These are phyloP conservation scores for Ataeniobius toweri DNA, from an alignment of 2,797 vertebrate species.

Conservation along the genomic window DNA sequence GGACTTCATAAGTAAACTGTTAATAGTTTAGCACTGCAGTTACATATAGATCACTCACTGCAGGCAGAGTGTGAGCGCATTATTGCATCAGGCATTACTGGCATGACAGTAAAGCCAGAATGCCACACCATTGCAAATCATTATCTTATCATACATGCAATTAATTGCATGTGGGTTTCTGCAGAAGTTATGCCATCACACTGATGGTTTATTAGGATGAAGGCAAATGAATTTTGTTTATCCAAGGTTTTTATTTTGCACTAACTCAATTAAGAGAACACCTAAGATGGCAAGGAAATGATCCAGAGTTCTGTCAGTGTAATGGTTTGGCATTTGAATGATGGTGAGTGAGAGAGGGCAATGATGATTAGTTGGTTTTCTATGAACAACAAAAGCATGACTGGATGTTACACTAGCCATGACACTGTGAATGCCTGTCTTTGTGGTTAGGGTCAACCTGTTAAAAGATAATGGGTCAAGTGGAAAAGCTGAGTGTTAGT, in stretches of 20 bases:
- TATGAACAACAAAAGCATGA: constrained; percentile 56
- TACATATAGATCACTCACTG: constrained; percentile 32
- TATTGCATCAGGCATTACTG: constrained; percentile 26
- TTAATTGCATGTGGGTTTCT: constrained; percentile 38
- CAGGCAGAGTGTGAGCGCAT: constrained; percentile 18
- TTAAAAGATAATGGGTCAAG: constrained; percentile 49
- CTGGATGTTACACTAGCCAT: constrained; percentile 55
- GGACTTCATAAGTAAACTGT: constrained; percentile 35
- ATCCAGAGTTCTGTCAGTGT: constrained; percentile 80
- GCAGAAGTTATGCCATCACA: constrained; percentile 40
- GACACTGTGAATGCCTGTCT: constrained; percentile 49
- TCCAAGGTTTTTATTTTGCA: constrained; percentile 34
- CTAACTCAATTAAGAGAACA: constrained; percentile 50
- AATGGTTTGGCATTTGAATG: constrained; percentile 77
- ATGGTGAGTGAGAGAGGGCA: constrained; percentile 66
- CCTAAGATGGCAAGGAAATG: constrained; percentile 59
- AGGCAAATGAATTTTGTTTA: constrained; percentile 25
- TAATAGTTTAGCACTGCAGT: constrained; percentile 41
- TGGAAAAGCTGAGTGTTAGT: constrained; percentile 54
- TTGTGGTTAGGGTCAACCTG: constrained; percentile 46
- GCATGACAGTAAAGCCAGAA: constrained; percentile 32
- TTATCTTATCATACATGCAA: constrained; percentile 21
- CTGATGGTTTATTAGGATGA: constrained; percentile 31
- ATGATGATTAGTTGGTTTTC: constrained; percentile 50
- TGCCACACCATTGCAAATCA: constrained; percentile 28